Conservation (phyloP, 2,113 vertebrate genomes). For the Lasiurus cinereus region DNA sequence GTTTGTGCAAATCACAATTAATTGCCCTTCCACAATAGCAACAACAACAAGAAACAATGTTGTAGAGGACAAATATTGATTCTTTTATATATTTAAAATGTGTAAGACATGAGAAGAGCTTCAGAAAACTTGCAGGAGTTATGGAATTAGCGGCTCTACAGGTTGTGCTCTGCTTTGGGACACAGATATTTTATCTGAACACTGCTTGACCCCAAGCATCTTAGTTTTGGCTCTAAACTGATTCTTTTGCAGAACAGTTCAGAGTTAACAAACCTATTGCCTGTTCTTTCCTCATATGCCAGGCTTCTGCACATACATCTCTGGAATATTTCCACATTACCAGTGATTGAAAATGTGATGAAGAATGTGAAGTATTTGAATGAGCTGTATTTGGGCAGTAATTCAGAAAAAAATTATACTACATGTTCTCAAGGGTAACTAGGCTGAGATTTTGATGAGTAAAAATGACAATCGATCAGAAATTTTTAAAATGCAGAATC, state of each 20-base stretch:
- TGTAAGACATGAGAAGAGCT: constrained; percentile 36
- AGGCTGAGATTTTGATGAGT: background rate
- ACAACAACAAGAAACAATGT: constrained; percentile 23
- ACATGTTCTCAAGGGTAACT: background rate
- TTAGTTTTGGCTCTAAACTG: background rate
- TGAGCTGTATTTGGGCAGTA: background rate
- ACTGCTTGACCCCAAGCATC: background rate
- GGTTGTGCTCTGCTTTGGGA: background rate
- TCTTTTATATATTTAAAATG: constrained; percentile 45
- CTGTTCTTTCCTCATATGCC: background rate
- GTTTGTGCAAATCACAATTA: constrained; percentile 73
- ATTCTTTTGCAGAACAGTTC: background rate
- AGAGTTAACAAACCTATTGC: background rate
- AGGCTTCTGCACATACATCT: background rate
- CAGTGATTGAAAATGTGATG: background rate
- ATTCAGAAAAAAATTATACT: background rate
- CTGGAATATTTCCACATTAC: background rate
- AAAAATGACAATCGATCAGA: background rate
- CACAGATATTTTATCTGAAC: background rate
- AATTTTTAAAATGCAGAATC: background rate
- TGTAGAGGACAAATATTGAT: constrained; percentile 62
- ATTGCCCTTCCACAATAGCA: constrained; percentile 67
- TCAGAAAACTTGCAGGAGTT: background rate
- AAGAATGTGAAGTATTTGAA: background rate
- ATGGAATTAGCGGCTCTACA: background rate